These are phyloP conservation scores for Pogonomyrmex californicus DNA, from an alignment of 1,140 invertebrate genomes.

Conservation along the genomic window DNA sequence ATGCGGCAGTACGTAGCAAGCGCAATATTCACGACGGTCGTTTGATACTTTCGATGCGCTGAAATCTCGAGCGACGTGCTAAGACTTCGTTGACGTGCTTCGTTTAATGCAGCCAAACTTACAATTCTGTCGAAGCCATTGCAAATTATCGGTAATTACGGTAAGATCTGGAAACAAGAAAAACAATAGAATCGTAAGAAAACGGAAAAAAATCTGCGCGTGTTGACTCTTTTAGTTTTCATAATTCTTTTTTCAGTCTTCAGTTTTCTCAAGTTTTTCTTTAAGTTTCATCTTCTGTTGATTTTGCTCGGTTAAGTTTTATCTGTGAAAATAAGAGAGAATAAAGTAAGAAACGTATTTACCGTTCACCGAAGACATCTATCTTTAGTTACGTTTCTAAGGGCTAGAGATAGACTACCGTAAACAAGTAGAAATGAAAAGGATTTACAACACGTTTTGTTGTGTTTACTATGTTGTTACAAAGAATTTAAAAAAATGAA, in stretches of 20 bases:
- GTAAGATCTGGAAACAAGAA: neutral
- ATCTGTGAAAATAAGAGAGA: slow-evolving; percentile 1
- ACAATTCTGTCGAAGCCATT: neutral
- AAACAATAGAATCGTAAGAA: neutral
- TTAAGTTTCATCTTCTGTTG: slow-evolving; percentile 11
- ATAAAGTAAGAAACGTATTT: slow-evolving; percentile 64
- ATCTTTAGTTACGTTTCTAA: slow-evolving; percentile 67
- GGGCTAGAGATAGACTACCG: slow-evolving; percentile 47
- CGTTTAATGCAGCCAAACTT: neutral
- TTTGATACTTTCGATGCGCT: slow-evolving; percentile 20
- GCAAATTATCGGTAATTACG: neutral
- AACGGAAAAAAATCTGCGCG: neutral
- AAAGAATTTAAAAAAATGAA: slow-evolving; percentile 9
- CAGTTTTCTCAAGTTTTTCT: neutral
- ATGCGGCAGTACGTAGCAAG: slow-evolving; percentile 27
- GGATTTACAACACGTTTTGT: slow-evolving; percentile 3
- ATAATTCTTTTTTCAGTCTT: neutral
- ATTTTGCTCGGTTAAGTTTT: slow-evolving; percentile 20
- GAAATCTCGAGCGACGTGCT: slow-evolving; percentile 11
- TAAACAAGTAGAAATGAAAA: slow-evolving; percentile 55
- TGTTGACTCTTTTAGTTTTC: neutral
- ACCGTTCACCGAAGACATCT: slow-evolving; percentile 66
- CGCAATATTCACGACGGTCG: slow-evolving; percentile 6
- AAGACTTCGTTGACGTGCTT: neutral
- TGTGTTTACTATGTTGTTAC: neutral